Evolutionary conservation across 2,888 invertebrate species (phyloP).

Genomic region (Dryococelus australis): DNA sequence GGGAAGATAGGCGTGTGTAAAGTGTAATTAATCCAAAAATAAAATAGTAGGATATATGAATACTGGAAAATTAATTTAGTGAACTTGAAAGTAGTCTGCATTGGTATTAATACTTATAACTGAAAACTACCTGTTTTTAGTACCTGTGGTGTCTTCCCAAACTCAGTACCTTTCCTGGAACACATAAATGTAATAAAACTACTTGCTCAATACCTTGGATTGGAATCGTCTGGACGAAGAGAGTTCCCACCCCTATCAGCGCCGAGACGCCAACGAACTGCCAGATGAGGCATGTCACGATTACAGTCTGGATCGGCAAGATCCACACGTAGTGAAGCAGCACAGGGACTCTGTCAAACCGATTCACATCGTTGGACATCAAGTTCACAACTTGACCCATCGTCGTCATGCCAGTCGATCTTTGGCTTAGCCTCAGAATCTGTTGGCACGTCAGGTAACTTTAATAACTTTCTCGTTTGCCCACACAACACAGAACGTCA

Average conservation of each 20-base stretch:
- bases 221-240: constrained; percentile 55
- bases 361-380: constrained; percentile 64
- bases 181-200: no score
- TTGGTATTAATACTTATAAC: no score
- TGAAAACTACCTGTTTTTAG: no score
- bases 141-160: no score
- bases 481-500: no score
- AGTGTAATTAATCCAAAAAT: no score
- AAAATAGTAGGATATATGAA: no score
- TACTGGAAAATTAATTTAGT: no score
- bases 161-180: no score
- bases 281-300: constrained; percentile 69
- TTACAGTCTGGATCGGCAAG: constrained; percentile 67
- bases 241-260: constrained; percentile 67
- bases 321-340: constrained; percentile 64
- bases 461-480: no score
- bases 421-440: constrained; percentile 64
- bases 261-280: constrained; percentile 63
- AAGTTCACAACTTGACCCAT: constrained; percentile 66
- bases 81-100: no score
- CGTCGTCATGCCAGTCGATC: constrained; percentile 66
- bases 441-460: constrained; percentile 39
- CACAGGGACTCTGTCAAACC: constrained; percentile 62
- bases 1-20: no score
- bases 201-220: constrained; percentile 45